Evolutionary conservation across 2,888 invertebrate genomes (phyloP).

Genomic region (Drosophila niveifrons): DNA sequence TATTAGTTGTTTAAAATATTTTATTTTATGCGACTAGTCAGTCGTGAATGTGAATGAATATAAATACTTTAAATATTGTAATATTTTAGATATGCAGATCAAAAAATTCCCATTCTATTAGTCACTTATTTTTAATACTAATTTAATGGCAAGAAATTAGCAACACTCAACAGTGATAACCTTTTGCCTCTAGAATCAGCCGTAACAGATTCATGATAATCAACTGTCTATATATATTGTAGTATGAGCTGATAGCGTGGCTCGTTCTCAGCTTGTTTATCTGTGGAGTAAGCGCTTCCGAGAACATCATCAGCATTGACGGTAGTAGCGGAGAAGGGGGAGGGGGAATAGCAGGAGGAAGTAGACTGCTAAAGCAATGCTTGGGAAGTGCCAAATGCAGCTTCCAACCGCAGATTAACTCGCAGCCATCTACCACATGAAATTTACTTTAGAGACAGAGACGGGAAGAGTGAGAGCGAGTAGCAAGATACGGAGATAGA

Average conservation of each 20-base stretch:
- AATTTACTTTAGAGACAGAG: constrained; percentile 11
- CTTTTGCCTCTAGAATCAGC: constrained; percentile 3
- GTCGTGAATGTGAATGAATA: no score
- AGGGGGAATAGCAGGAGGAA: background rate
- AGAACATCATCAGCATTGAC: constrained; percentile 27
- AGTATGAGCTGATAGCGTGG: constrained; percentile 18
- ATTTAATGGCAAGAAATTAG: constrained; percentile 20
- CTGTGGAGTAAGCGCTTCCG: constrained; percentile 33
- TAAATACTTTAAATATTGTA: no score
- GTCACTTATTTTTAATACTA: background rate
- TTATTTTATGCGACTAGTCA: no score
- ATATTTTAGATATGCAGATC: no score
- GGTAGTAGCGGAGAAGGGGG: background rate
- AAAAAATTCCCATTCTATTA: no score
- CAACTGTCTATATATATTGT: constrained; percentile 1
- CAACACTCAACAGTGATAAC: constrained; percentile 25
- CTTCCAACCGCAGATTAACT: constrained; percentile 70
- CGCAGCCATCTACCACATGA: constrained; percentile 31
- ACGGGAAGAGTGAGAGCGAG: background rate
- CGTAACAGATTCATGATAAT: constrained; percentile 34
- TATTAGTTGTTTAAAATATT: no score
- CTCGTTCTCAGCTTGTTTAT: constrained; percentile 44
- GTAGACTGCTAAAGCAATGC: constrained; percentile 21
- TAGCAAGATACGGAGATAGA: background rate
- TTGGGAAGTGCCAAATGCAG: constrained; percentile 63